phyloP scores from a whole-genome alignment of 2,888 invertebrate genomes.

The Pedicia rivosa region DNA sequence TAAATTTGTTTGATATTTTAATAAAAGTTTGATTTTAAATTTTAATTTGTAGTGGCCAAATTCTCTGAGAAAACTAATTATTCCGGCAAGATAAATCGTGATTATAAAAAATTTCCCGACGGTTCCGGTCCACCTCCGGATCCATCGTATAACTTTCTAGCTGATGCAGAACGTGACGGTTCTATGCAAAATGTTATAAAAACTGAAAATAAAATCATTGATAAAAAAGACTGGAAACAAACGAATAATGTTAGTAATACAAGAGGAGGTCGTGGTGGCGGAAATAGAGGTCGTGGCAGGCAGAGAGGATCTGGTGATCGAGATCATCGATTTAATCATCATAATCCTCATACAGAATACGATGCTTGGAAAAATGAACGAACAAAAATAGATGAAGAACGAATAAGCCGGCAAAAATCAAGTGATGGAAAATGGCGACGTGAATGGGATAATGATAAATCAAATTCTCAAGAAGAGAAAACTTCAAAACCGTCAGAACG shows the following conservation, averaged over 20 bases:
- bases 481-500: slow-evolving; percentile 7
- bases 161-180: slow-evolving; percentile 28
- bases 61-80: slow-evolving; percentile 10
- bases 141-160: slow-evolving; percentile 31
- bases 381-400: slow-evolving; percentile 29
- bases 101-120: slow-evolving; percentile 21
- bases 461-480: slow-evolving; percentile 12
- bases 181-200: slow-evolving; percentile 1
- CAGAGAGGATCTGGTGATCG: background rate
- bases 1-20: background rate
- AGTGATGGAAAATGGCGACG: slow-evolving; percentile 32
- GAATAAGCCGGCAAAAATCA: slow-evolving; percentile 29
- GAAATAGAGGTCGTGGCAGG: slow-evolving; percentile 3
- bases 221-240: slow-evolving; percentile 10
- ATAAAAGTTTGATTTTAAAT: background rate
- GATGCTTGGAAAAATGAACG: slow-evolving; percentile 32
- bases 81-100: slow-evolving; percentile 8
- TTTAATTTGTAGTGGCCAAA: slow-evolving; percentile 12
- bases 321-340: background rate
- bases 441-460: slow-evolving; percentile 31
- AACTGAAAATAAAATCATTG: slow-evolving; percentile 3
- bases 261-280: slow-evolving; percentile 1
- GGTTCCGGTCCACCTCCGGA: slow-evolving; percentile 32
- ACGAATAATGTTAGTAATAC: too few species aligned
- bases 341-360: slow-evolving; percentile 16